phyloP scores from a whole-genome alignment of 2,888 invertebrate genomes.

The Phengaris arion region DNA sequence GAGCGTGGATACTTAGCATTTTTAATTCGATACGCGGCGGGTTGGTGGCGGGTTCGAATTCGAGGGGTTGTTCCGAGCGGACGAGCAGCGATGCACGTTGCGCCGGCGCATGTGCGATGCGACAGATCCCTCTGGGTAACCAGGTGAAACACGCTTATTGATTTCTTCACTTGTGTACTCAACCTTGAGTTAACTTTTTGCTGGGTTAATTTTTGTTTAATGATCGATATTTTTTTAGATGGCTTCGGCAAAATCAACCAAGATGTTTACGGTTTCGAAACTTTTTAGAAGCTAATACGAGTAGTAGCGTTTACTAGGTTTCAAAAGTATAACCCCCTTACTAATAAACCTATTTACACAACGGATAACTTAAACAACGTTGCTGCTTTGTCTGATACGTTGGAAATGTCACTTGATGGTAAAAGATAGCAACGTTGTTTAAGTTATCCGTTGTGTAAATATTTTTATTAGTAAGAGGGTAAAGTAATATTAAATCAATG shows the following conservation, averaged over 20 bases:
- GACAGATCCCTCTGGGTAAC: constrained; percentile 10
- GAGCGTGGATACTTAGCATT: constrained; percentile 18
- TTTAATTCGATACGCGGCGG: constrained; percentile 24
- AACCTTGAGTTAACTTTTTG: constrained; percentile 5
- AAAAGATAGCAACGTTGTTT: no score
- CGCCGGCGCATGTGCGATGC: constrained; percentile 23
- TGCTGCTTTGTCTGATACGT: no score
- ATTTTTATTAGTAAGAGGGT: no score
- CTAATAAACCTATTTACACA: no score
- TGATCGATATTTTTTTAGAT: neutral
- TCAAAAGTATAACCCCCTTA: no score
- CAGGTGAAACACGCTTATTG: constrained; percentile 27
- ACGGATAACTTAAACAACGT: no score
- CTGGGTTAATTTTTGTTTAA: neutral
- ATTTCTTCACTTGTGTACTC: constrained; percentile 3
- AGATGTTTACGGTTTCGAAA: neutral
- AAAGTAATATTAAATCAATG: no score
- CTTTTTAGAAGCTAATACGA: no score
- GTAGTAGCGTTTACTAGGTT: no score
- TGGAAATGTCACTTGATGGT: no score
- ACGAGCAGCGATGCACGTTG: constrained; percentile 43
- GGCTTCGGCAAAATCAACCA: neutral
- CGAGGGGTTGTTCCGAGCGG: constrained; percentile 44
- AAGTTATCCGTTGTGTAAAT: no score
- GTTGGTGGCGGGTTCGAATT: neutral